Evolutionary conservation across 2,888 invertebrate genomes (phyloP), one percentile per base, ranked within the genome.

Genomic region (Auanema freiburgensis): DNA sequence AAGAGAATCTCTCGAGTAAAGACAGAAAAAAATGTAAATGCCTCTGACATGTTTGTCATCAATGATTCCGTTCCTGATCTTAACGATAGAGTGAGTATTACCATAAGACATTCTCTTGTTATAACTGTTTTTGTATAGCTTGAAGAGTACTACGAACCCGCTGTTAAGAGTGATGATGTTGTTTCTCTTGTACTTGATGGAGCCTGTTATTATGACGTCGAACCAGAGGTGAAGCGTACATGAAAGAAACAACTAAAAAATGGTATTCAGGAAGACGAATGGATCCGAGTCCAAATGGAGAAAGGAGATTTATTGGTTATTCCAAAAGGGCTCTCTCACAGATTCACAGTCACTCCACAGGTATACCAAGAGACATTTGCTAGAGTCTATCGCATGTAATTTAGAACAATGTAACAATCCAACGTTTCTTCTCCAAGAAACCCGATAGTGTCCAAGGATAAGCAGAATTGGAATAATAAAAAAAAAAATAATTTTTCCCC

Each of bases 291-390:
- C 11, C 78, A 78, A 16, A 23, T 76, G 25, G 79, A 79, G 65
- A 69, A 72, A 24, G 80, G 80, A 25, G 80, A 80, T 60, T 63
- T 80, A 59, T 70, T 80, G 56, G 76, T 80, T 41, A 78, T 80
- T 57, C 80, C 80, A 6, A 77, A 76, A 64, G 78, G 77, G 42
- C 57, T 71, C 16, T 67, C 75, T 12, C 73, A 77, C 51, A 66
- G 79, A 11, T 79, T 77, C 74, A 79, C 79, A 16, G 69, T 69
- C 49, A 79, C 79, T 60, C 77, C 79, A 25, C 74, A 73, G 74
- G 79, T 79, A 53, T 4, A n/a, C 24, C 6, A 52, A 52, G 4
- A n/a, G n/a, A n/a, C 4, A 52, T 3, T 2, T 52, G 11, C 21
- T n/a, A 5, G 24, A 53, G 16, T 11, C 10, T 14, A 16, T 21